Base-by-base conservation (phyloP, 92 coral and sea anemone genomes). In the Epizoanthus scotinus region DNA sequence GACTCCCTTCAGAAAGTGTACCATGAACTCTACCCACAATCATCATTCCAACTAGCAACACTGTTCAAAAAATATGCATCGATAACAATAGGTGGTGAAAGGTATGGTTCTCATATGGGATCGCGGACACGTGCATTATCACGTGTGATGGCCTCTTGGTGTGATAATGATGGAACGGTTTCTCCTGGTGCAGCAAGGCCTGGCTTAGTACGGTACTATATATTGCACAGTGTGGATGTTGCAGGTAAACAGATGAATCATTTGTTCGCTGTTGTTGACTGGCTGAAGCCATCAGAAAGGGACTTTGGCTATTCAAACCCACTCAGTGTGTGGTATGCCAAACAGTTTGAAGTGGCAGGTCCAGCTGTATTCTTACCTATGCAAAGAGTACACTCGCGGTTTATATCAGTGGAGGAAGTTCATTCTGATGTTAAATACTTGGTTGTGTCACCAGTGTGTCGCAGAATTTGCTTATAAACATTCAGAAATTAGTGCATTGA, bases 201-300 rank as follows among this genome's bases (percentile, higher is more conserved):
- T 67, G 83, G 87, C 53, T 21, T 75, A 15, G 78, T 71, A 62
- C 82, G 87, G 26, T 52, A 75, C 54, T 84, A 59, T 34, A 84
- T 75, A 10, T 53, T 67, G 15, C 87, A 84, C 71, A 65, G 83
- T 74, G 77, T 84, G 29, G 77, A 84, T 17, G 71, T 84, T 29
- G 20, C 28, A 3, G 61, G 73, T 40, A 63, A 64, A 27, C 83
- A 78, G 38, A 3, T 26, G 15, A 36, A 28, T 36, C 83, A 78
- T 49, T 61, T 22, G 58, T 78, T 78, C 63, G 83, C 73, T 21
- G 73, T 79, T 63, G 73, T 47, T 6, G 52, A 47, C 52, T 47
- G 52, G 52, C 52, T 47, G 52, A 47, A 61, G 57, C 59, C 54
- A 15, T 63, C 61, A 47, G 67, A 22, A 21, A 27, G 31, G 67